Conservation (phyloP, 2,888 invertebrate species). For the Cryptocephalus moraei region DNA sequence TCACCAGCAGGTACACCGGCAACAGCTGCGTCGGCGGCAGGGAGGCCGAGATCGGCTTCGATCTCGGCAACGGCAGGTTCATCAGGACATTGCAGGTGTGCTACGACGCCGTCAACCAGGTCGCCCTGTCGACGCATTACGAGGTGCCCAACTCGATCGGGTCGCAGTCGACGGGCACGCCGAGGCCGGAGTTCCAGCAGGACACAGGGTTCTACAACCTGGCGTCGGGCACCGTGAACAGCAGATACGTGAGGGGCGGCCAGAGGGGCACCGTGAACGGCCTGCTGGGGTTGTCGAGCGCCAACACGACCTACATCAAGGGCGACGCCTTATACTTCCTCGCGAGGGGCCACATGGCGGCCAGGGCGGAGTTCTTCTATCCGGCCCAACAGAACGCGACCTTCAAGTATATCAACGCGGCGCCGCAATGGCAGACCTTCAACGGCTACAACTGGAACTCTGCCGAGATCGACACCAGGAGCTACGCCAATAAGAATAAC, state of each 20-base stretch:
- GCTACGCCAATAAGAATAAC: conserved; percentile 32
- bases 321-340: neutral
- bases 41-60: conserved; percentile 41
- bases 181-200: conserved; percentile 36
- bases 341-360: conserved; percentile 46
- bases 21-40: neutral
- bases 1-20: neutral
- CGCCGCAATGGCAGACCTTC: conserved; percentile 57
- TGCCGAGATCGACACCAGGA: conserved; percentile 41
- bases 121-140: conserved; percentile 44
- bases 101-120: conserved; percentile 41
- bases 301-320: conserved; percentile 32
- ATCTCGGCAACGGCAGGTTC: conserved; percentile 3
- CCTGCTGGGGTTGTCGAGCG: conserved; percentile 21
- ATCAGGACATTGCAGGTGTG: conserved; percentile 28
- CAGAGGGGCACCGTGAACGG: conserved; percentile 25
- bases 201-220: conserved; percentile 39
- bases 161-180: conserved; percentile 40
- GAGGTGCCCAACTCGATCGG: conserved; percentile 40
- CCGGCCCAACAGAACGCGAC: conserved; percentile 47
- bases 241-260: conserved; percentile 23
- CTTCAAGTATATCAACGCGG: conserved; percentile 54
- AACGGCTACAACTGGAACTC: conserved; percentile 49
- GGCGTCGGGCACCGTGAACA: conserved; percentile 24
- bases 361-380: conserved; percentile 52